Evolutionary conservation across 2,888 invertebrate species (phyloP).

Genomic region (Microplitis deprimator): DNA sequence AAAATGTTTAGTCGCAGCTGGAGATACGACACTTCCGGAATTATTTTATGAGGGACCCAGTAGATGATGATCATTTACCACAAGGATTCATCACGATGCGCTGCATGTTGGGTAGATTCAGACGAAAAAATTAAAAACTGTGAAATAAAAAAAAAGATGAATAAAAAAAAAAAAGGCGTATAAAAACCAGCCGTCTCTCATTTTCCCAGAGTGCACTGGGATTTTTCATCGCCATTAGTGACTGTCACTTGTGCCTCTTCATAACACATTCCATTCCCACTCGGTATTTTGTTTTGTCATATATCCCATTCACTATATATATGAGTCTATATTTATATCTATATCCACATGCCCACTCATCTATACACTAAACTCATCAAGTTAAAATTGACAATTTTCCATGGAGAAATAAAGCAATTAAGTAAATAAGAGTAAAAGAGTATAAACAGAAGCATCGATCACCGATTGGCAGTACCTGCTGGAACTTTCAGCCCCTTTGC

Average conservation of each 20-base stretch:
- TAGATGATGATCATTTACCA: slow-evolving; percentile 17
- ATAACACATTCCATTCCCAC: slow-evolving; percentile 12
- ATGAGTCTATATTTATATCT: too few relatives aligned
- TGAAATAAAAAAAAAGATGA: slow-evolving; percentile 9
- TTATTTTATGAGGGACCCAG: slow-evolving; percentile 11
- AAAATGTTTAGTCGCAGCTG: slow-evolving; percentile 8
- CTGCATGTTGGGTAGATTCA: not conserved
- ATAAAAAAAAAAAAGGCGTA: not conserved
- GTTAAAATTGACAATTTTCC: not conserved
- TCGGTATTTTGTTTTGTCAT: not conserved
- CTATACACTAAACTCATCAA: too few relatives aligned
- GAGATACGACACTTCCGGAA: slow-evolving; percentile 2
- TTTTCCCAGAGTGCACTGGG: slow-evolving; percentile 8
- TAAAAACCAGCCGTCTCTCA: not conserved
- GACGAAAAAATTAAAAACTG: not conserved
- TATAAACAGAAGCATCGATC: slow-evolving; percentile 27
- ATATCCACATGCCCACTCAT: too few relatives aligned
- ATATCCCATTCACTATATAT: not conserved
- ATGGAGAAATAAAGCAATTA: slow-evolving; percentile 2
- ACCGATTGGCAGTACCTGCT: slow-evolving; percentile 35
- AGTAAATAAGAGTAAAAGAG: slow-evolving; percentile 4
- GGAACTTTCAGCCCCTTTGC: slow-evolving; percentile 20
- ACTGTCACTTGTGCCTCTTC: not conserved
- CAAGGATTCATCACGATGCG: not conserved
- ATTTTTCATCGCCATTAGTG: slow-evolving; percentile 18